These are phyloP conservation scores for Anneissia japonica DNA, from an alignment of 35 echinoderm and acorn worm genomes.

Conservation along the genomic window DNA sequence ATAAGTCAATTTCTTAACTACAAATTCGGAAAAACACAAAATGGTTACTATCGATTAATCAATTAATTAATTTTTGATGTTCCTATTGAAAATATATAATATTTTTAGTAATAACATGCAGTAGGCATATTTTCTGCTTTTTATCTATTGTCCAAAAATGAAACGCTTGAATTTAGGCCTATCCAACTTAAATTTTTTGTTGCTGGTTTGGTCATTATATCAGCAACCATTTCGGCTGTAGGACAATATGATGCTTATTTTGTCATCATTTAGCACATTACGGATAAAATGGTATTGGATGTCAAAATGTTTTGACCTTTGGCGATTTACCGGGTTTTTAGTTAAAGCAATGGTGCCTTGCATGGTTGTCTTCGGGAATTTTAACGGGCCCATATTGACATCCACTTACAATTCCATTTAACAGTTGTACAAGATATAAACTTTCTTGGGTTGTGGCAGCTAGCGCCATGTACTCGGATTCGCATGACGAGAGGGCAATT, in stretches of 20 bases:
- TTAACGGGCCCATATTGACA: slow-evolving; percentile 5
- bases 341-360: slow-evolving; percentile 42
- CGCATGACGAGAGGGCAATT: slow-evolving; percentile 31
- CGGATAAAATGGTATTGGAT: slow-evolving; percentile 33
- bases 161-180: not conserved
- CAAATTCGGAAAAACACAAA: too few relatives aligned
- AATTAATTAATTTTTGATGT: too few relatives aligned
- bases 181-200: not conserved
- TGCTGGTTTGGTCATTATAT: slow-evolving; percentile 26
- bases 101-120: too few relatives aligned
- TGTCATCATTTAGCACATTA: not conserved
- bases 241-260: slow-evolving; percentile 6
- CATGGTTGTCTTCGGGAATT: slow-evolving; percentile 48
- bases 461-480: slow-evolving; percentile 40
- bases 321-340: slow-evolving; percentile 27
- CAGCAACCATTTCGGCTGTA: slow-evolving; percentile 32
- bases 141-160: too few relatives aligned
- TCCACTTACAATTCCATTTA: slow-evolving; percentile 16
- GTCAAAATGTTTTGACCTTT: slow-evolving; percentile 45
- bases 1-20: too few relatives aligned
- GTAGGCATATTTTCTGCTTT: too few relatives aligned
- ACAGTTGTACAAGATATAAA: slow-evolving; percentile 26
- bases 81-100: too few relatives aligned
- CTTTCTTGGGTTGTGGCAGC: slow-evolving; percentile 22
- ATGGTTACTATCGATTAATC: too few relatives aligned